Evolutionary conservation across 2,797 vertebrate species (phyloP), one percentile per base, ranked within the genome.

Genomic region (Rallus crepitans): DNA sequence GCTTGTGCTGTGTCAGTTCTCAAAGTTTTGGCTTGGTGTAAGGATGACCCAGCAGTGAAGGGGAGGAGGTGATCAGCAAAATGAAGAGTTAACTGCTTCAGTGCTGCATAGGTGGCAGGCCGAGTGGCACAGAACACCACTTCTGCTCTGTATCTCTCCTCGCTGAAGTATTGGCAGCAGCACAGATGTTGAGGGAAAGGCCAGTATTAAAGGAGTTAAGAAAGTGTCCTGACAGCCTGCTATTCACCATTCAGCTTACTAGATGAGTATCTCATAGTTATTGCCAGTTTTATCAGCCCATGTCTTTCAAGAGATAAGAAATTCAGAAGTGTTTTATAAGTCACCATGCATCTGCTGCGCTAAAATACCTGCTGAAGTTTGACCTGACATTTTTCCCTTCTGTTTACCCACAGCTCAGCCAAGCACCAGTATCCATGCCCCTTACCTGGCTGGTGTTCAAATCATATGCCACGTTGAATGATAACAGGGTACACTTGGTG

Each of bases 361-460:
- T 80, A 52, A 89, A 93, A 76, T 73, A 64, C 35, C 64, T 64
- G 35, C 56, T 92, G 69, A 90, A 90, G 77, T 82, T 78, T 82
- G 92, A 73, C 47, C 20, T 95, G 90, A 90, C 86, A 66, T 94
- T 92, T 66, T 90, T 87, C 21, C 19, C 23, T 79, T 78, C 61
- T 82, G n/a, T 89, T 90, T 89, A 63, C 47, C 55, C 28, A 69
- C 64, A 83, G 66, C n/a, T 91, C 88, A 82, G 52, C 50, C 93
- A 88, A 79, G 21, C 1, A 1, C 35, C 61, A 52, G 42, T 87
- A 69, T 70, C 65, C 45, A 28, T 90, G 55, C 37, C 78, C 13
- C 66, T 65, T 47, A 52, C 39, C 47, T 47, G 55, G 24, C 11
- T 48, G 14, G 15, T 48, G 37, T 69, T 69, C 73, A 90, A 33